Percentiles rank a stretch among this genome's conserved stretches.
These are phyloP conservation scores for Pelosia muscerda DNA, from an alignment of 2,888 invertebrate species.

Conservation along the genomic window DNA sequence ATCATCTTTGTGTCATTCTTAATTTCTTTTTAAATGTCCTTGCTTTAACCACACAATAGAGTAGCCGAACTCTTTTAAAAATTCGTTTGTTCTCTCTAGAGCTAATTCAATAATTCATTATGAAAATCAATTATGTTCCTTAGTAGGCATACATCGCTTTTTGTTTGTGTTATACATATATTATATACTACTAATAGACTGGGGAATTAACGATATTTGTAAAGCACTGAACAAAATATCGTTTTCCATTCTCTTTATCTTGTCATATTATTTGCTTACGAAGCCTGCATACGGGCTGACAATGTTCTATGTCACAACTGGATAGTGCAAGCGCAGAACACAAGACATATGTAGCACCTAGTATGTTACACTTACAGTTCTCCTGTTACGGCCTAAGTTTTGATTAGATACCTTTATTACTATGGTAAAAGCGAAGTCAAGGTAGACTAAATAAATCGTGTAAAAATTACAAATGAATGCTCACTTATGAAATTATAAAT, in stretches of 20 bases:
- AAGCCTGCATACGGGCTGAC: constrained; percentile 70
- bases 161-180: not conserved
- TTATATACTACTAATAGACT: constrained; percentile 29
- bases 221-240: constrained; percentile 57
- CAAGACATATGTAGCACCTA: too few species aligned
- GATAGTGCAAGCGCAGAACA: constrained; percentile 30
- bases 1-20: not conserved
- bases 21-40: too few species aligned
- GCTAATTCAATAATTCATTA: not conserved
- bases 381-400: not conserved
- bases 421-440: too few species aligned
- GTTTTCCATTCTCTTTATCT: constrained; percentile 70
- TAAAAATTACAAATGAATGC: too few species aligned
- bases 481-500: too few species aligned
- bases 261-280: constrained; percentile 76
- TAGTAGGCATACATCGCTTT: not conserved
- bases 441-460: not conserved
- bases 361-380: not conserved
- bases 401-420: too few species aligned
- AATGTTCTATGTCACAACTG: constrained; percentile 36
- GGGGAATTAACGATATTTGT: constrained; percentile 50
- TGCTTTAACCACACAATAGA: too few species aligned
- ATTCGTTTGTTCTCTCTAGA: not conserved
- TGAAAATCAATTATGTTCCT: not conserved
- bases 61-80: not conserved